Evolutionary conservation across 1,140 invertebrate species (phyloP).

Genomic region (Patella vulgata): DNA sequence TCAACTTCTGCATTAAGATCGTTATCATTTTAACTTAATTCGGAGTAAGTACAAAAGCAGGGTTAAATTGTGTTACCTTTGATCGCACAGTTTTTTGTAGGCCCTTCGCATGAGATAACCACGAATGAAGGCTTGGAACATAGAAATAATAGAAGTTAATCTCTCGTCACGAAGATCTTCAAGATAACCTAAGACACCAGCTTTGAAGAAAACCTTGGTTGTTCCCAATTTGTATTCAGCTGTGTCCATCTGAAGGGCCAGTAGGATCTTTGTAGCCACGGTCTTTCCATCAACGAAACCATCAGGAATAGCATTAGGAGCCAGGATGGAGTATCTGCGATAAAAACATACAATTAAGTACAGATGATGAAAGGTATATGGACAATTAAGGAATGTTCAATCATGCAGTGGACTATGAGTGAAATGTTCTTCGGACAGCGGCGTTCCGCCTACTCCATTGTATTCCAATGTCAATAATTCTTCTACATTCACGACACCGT

Average conservation of each 20-base stretch:
- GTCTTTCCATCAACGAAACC: constrained; percentile 81
- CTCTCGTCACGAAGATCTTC: constrained; percentile 99
- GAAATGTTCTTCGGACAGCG: no score
- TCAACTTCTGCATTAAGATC: no score
- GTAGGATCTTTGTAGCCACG: constrained; percentile 81
- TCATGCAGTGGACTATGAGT: no score
- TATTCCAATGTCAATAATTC: no score
- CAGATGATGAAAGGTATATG: no score
- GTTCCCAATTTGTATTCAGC: constrained; percentile 93
- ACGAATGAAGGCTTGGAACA: constrained; percentile 95
- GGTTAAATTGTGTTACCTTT: no score
- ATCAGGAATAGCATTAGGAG: constrained; percentile 80
- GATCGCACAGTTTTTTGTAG: constrained; percentile 97
- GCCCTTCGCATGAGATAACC: constrained; percentile 83
- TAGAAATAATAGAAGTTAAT: constrained; percentile 94
- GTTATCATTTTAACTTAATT: no score
- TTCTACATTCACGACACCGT: no score
- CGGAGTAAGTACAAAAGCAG: no score
- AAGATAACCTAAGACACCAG: constrained; percentile 99
- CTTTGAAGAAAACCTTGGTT: constrained; percentile 99
- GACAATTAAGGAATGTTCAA: no score
- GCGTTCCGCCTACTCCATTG: no score
- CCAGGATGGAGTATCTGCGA: constrained; percentile 94
- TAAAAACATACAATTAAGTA: no score
- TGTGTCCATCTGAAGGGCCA: constrained; percentile 80